A percentile compares a stretch with the other conserved stretches of the same genome.
These are phyloP conservation scores for Meiosimyza platycephala DNA, from an alignment of 2,888 invertebrate species.

Conservation along the genomic window DNA sequence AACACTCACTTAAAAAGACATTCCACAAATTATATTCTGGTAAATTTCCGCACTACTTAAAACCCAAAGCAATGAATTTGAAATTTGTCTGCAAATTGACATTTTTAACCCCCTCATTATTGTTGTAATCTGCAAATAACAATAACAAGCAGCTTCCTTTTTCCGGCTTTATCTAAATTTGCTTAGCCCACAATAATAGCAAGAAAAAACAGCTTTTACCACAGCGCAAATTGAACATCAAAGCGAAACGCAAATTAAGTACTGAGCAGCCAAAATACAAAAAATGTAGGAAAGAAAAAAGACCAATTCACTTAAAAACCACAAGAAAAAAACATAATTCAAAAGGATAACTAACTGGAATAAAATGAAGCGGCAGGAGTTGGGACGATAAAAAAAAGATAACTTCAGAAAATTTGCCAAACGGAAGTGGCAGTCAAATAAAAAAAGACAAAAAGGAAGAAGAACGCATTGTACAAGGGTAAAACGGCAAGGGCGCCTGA, in stretches of 20 bases:
- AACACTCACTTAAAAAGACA: no score
- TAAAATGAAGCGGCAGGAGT: constrained; percentile 21
- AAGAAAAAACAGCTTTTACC: background rate
- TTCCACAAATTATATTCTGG: background rate
- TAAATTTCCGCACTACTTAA: background rate
- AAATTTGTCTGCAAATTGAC: background rate
- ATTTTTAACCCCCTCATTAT: constrained; percentile 10
- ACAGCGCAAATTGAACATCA: constrained; percentile 50
- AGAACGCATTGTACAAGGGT: constrained; percentile 2
- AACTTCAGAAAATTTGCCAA: constrained; percentile 19
- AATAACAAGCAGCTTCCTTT: constrained; percentile 21
- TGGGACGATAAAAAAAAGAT: constrained; percentile 29
- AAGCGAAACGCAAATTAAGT: constrained; percentile 49
- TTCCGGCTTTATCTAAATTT: constrained; percentile 7
- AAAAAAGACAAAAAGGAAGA: constrained; percentile 25
- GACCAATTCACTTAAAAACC: constrained; percentile 20
- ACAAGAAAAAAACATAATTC: background rate
- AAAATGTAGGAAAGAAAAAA: background rate
- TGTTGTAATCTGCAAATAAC: background rate
- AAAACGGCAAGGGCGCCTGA: constrained; percentile 10
- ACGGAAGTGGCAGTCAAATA: background rate
- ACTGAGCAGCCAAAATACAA: background rate
- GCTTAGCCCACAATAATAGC: constrained; percentile 7
- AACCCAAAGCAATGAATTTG: constrained; percentile 6
- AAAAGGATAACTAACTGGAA: background rate